Percentiles rank a stretch among this genome's conserved stretches.
phyloP scores from a whole-genome alignment of 37 sponge, comb jelly and placozoan species.

The Tethya wilhelma region DNA sequence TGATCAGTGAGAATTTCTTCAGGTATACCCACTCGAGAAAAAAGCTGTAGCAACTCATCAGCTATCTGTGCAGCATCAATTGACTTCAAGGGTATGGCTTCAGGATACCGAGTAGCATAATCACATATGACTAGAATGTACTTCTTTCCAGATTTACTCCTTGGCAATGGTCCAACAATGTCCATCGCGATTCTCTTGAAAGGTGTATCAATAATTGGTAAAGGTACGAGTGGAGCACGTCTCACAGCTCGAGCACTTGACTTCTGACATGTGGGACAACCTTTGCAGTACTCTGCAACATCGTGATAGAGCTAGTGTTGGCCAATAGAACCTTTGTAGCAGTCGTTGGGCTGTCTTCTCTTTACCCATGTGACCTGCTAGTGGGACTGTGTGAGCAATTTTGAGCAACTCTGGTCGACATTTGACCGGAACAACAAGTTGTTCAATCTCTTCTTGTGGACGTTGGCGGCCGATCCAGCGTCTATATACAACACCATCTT shows the following conservation, averaged over 20 bases:
- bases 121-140: conserved; percentile 59
- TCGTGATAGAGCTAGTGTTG: conserved; percentile 43
- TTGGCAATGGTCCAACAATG: conserved; percentile 61
- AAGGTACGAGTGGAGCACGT: conserved; percentile 52
- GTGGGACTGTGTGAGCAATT: no score
- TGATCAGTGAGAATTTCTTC: conserved; percentile 66
- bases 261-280: conserved; percentile 49
- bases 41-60: conserved; percentile 42
- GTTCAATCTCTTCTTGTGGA: conserved; percentile 16
- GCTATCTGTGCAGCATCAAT: conserved; percentile 61
- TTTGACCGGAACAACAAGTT: conserved; percentile 52
- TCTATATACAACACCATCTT: conserved; percentile 35
- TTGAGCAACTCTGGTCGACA: conserved; percentile 26
- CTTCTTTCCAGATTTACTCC: conserved; percentile 35
- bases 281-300: conserved; percentile 41
- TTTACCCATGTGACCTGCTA: conserved; percentile 61
- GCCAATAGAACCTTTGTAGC: no score
- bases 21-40: conserved; percentile 61
- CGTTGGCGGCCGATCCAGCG: conserved; percentile 8
- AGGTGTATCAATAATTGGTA: conserved; percentile 59
- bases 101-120: conserved; percentile 69
- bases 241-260: background rate
- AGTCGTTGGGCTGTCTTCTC: conserved; percentile 61
- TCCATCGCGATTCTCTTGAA: conserved; percentile 76
- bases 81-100: conserved; percentile 46